Percentiles rank a stretch among this genome's conserved stretches.
Conservation (phyloP, 2,888 invertebrate genomes). For the Stramonita haemastoma region DNA sequence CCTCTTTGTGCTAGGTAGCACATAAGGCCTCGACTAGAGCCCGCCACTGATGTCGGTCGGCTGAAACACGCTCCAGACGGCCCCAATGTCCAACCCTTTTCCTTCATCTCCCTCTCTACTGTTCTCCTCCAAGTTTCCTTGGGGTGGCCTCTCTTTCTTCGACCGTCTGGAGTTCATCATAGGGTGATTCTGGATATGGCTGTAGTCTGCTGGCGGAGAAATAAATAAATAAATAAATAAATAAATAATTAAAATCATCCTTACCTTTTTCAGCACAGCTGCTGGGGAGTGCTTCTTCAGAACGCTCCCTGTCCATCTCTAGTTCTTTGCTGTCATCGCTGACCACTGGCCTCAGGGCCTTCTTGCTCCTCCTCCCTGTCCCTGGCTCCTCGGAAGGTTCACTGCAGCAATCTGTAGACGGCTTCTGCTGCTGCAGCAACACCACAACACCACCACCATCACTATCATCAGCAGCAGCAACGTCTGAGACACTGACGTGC, state of each 20-base stretch:
- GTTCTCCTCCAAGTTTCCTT: no score
- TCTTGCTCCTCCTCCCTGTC: conserved; percentile 16
- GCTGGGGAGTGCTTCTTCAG: no score
- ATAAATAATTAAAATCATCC: not conserved
- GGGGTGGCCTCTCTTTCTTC: no score
- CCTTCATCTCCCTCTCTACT: no score
- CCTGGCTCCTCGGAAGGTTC: not conserved
- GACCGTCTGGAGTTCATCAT: no score
- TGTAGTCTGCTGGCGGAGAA: no score
- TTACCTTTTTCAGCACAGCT: not conserved
- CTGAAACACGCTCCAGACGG: no score
- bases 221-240: not conserved
- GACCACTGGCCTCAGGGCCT: conserved; percentile 13
- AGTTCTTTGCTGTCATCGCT: conserved; percentile 2
- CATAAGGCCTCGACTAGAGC: no score
- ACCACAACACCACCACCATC: not conserved
- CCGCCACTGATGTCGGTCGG: no score
- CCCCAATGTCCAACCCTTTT: no score
- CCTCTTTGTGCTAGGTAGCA: no score
- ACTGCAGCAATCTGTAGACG: not conserved
- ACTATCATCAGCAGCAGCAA: not conserved
- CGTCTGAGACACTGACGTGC: not conserved
- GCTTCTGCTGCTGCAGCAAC: not conserved
- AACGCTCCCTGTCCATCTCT: not conserved
- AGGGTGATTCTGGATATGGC: no score